phyloP scores from a whole-genome alignment of 2,113 vertebrate species.

The Gymnobelideus leadbeateri region DNA sequence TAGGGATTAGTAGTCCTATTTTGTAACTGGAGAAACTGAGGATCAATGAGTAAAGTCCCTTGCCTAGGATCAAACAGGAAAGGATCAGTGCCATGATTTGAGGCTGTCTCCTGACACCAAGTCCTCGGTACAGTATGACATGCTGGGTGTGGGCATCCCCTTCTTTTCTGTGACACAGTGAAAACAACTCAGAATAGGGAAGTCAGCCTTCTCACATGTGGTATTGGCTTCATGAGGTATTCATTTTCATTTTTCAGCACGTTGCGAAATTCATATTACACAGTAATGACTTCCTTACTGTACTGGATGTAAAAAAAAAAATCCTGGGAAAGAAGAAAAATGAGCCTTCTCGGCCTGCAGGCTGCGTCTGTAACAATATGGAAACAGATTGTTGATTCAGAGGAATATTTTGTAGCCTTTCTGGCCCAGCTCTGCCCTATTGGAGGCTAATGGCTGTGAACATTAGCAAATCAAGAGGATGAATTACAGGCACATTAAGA shows the following conservation, averaged over 20 bases:
- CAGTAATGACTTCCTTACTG: slow-evolving; percentile 75
- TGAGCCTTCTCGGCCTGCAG: slow-evolving; percentile 66
- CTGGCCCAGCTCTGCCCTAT: slow-evolving; percentile 72
- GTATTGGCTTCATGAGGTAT: not conserved
- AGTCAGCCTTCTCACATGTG: slow-evolving; percentile 36
- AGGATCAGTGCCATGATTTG: not conserved
- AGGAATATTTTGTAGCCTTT: slow-evolving; percentile 80
- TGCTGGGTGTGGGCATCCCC: not conserved
- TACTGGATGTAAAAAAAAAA: slow-evolving; percentile 24
- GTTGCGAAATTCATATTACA: slow-evolving; percentile 66
- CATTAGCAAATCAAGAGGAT: slow-evolving; percentile 75
- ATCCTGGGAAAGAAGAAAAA: slow-evolving; percentile 70
- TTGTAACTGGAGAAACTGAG: not conserved
- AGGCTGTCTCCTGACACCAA: not conserved
- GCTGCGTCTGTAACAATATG: slow-evolving; percentile 82
- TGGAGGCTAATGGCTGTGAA: slow-evolving; percentile 69
- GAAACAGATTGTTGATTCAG: slow-evolving; percentile 80
- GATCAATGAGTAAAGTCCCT: not conserved
- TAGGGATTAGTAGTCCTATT: not conserved
- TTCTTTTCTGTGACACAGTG: slow-evolving; percentile 3
- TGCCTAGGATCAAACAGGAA: not conserved
- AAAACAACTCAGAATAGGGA: not conserved
- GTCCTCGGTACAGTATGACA: not conserved
- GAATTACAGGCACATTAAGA: slow-evolving; percentile 76
- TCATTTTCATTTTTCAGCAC: slow-evolving; percentile 62